phyloP scores from a whole-genome alignment of 2,888 invertebrate species.

The Chydorus sphaericus region DNA sequence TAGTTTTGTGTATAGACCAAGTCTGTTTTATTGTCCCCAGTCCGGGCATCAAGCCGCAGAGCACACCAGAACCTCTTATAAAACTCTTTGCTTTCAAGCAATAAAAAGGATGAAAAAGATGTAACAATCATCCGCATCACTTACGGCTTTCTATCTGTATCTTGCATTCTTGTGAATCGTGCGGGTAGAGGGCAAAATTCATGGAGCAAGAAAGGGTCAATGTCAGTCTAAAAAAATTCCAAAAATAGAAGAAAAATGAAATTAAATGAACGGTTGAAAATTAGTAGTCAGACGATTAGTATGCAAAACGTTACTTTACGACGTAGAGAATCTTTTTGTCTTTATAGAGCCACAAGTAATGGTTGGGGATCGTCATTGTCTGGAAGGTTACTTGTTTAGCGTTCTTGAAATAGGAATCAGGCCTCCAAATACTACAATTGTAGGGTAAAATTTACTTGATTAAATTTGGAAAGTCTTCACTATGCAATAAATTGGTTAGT shows the following conservation, averaged over 20 bases:
- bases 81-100: too few relatives aligned
- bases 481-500: too few relatives aligned
- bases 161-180: slow-evolving; percentile 86
- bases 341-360: slow-evolving; percentile 23
- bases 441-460: too few relatives aligned
- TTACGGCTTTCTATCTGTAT: slow-evolving; percentile 88
- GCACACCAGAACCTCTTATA: too few relatives aligned
- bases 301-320: slow-evolving; percentile 23
- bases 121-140: too few relatives aligned
- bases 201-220: slow-evolving; percentile 78
- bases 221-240: slow-evolving; percentile 44
- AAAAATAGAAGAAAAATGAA: slow-evolving; percentile 5
- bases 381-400: slow-evolving; percentile 25
- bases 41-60: too few relatives aligned
- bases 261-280: background rate
- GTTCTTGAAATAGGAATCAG: slow-evolving; percentile 25
- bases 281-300: background rate
- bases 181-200: slow-evolving; percentile 88
- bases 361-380: slow-evolving; percentile 25
- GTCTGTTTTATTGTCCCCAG: too few relatives aligned
- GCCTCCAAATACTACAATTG: slow-evolving; percentile 25
- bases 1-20: too few relatives aligned
- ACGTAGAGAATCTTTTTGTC: slow-evolving; percentile 25
- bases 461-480: too few relatives aligned
- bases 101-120: too few relatives aligned